Evolutionary conservation across 2,888 invertebrate species (phyloP), one percentile per base, ranked within the genome.

Genomic region (Ophion costatus): DNA sequence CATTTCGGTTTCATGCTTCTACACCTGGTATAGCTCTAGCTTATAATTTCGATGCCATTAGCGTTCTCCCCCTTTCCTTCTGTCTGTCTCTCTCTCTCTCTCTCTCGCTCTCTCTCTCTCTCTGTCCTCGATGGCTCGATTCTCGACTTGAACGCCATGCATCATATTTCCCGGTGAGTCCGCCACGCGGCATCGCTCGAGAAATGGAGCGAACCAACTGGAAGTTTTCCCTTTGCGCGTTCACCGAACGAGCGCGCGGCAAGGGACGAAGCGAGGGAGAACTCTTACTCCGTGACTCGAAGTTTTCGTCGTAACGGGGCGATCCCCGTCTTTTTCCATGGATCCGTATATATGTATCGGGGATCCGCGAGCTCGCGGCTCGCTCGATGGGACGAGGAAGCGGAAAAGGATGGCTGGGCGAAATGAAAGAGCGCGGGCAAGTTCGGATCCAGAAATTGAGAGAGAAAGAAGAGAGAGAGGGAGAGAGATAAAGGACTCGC

Each of bases 161-260:
- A 91, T 92, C 92, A 92, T 92, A 89, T 80, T 82, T 74, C 87
- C 89, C 89, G 90, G 90, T 88, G 89, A 89, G 90, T 88, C 89
- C 88, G 87, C 29, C 29, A 29, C 29, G 29, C 29, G 29, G 75
- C 81, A 87, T 87, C 83, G 76, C 71, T 71, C 76, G 83, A 84
- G 87, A 80, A 86, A 80, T 74, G 76, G 85, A 86, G 75, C 74
- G 79, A 79, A 75, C 79, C 79, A 79, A 83, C 83, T 79, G 84
- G 73, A 86, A 74, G 80, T 64, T 80, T 67, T 45, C 29, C 33
- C 29, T 74, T 61, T 24, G 71, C 57, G n/a, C n/a, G n/a, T n/a
- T n/a, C n/a, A n/a, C n/a, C n/a, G n/a, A n/a, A n/a, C n/a, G n/a
- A n/a, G n/a, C n/a, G n/a, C n/a, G 51, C 29, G 29, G 29, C 29